Evolutionary conservation across 2,888 invertebrate species (phyloP), one percentile per base, ranked within the genome.

Genomic region (Lottia scabra): DNA sequence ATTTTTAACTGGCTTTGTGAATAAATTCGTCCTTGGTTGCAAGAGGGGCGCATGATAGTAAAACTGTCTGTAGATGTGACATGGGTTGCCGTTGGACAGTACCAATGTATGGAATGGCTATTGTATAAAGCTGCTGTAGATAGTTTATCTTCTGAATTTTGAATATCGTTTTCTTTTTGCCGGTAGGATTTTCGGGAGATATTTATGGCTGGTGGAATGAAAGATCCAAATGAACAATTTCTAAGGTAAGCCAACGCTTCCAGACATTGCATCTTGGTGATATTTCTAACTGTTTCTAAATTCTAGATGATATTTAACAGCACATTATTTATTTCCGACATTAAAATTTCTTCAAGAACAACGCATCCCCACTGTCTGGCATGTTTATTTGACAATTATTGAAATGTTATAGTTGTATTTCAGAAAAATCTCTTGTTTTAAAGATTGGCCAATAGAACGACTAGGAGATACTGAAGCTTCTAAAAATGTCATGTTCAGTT

Each of bases 131-230:
- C n/a, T 4, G 23, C n/a, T 19, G 65, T 38, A 38, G 26, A 8
- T 23, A 43, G 1, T 19, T 27, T 16, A n/a, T 26, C n/a, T 26
- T 46, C 27, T 23, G 67, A 30, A 68, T 27, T 27, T 10, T 16
- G 19, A n/a, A 23, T 30, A 56, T 13, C 27, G 16, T 45, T 6
- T 63, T 23, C 26, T n/a, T 62, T 63, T 64, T 26, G n/a, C 43
- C 81, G 81, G 26, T 78, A 86, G 85, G 85, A 86, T 70, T 86
- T 83, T 71, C 71, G 80, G 0, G 83, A 85, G 27, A 84, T 85
- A 13, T 85, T 86, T 72, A 84, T 85, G 84, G 83, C 84, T 23
- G 85, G 85, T 5, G 85, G 86, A 8, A 71, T 85, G n/a, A 73
- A 72, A 13, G 79, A 85, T 68, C 78, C 80, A 0, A 77, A 82